Base-by-base conservation (phyloP, 2,888 invertebrate genomes). In the Euplexia lucipara region DNA sequence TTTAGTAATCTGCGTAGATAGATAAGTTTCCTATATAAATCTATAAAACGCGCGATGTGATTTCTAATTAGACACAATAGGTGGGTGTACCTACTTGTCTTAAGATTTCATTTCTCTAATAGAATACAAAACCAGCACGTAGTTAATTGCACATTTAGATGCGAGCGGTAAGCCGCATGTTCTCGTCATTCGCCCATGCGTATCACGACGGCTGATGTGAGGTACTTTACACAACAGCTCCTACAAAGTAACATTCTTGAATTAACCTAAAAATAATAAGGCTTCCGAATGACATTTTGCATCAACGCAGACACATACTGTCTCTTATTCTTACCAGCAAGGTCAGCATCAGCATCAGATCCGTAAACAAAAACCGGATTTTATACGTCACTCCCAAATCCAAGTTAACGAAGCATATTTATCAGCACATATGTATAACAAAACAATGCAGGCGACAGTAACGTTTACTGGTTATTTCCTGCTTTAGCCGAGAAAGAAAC, bases 341-440 rank as follows among this genome's bases (percentile, higher is more conserved):
- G 93, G 93, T 89, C 90, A 85, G 69, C 81, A 84, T 84, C 88
- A 88, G 85, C 85, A 84, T 86, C 82, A 85, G 79, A 87, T 89
- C 85, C 90, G 90, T 91, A 91, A 92, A 91, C 91, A 91, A 87
- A 91, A 93, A 91, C 91, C 91, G 91, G 92, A 89, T 89, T 89
- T 79, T 79, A 84, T 87, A 90, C 86, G 88, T 86, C 90, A 91
- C 89, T 88, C 86, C 88, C 83, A 85, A 91, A 91, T 89, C 88
- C 86, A 89, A 88, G 86, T 85, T 86, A 86, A 86, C 86, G 73
- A 70, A n/a, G 86, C 88, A 87, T 70, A 87, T 78, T 88, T 87
- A 87, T 85, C 79, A 78, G 81, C 86, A 88, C 86, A 86, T 84
- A 75, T 83, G 83, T 79, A 79, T 63, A 83, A 82, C 78, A 83